phyloP scores from a whole-genome alignment of 2,888 invertebrate species.

The Chloroclystis v-ata region DNA sequence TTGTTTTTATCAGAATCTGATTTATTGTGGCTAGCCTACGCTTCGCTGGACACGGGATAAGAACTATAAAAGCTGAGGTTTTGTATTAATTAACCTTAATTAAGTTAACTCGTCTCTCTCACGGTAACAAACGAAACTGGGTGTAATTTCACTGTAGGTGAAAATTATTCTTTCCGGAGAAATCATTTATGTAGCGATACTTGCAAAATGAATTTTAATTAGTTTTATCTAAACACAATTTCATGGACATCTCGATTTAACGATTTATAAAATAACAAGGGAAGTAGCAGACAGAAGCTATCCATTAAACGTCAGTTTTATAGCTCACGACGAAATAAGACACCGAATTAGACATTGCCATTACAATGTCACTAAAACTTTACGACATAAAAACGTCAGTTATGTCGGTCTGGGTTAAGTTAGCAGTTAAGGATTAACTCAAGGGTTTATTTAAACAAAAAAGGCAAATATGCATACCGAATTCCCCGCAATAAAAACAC shows the following conservation, averaged over 20 bases:
- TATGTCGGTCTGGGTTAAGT: conserved; percentile 8
- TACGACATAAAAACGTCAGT: conserved; percentile 5
- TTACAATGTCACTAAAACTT: conserved; percentile 6
- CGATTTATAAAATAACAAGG: too few relatives aligned
- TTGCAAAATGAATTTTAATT: conserved; percentile 15
- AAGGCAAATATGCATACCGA: conserved; percentile 9
- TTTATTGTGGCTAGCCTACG: conserved; percentile 23
- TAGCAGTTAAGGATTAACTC: conserved; percentile 5
- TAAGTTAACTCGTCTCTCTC: conserved; percentile 50
- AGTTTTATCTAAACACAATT: background rate
- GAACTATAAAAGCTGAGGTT: conserved; percentile 23
- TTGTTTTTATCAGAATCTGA: conserved; percentile 16
- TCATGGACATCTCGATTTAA: background rate
- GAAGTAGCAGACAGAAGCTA: background rate
- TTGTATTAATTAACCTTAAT: conserved; percentile 67
- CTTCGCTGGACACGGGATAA: conserved; percentile 28
- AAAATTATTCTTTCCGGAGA: conserved; percentile 32
- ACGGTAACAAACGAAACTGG: conserved; percentile 51
- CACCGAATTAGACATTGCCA: conserved; percentile 9
- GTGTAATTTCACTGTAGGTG: conserved; percentile 38
- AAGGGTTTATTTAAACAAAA: conserved; percentile 8
- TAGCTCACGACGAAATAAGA: background rate
- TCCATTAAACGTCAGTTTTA: background rate
- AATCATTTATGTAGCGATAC: conserved; percentile 24
- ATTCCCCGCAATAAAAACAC: conserved; percentile 13